Evolutionary conservation across 2,888 invertebrate species (phyloP).

Genomic region (Fabriciana adippe): DNA sequence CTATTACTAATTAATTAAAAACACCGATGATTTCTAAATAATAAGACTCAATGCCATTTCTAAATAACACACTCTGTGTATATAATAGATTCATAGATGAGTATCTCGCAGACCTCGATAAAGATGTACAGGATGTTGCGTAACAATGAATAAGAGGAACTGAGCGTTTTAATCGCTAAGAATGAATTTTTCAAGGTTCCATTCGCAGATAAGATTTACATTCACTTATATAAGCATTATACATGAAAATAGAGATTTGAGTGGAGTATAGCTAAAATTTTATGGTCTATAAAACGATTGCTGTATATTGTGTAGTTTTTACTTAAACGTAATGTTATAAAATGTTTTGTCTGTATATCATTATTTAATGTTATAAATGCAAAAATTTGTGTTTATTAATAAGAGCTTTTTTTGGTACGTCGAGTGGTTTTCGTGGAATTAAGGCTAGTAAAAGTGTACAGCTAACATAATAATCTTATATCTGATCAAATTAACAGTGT

Average conservation of each 20-base stretch:
- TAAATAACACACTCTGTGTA: slow-evolving; percentile 5
- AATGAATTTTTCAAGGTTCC: slow-evolving; percentile 41
- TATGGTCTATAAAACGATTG: neutral
- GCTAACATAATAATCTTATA: no score
- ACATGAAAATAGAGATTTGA: slow-evolving; percentile 1
- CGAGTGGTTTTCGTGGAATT: no score
- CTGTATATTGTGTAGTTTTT: no score
- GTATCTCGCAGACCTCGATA: slow-evolving; percentile 45
- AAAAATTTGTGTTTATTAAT: neutral
- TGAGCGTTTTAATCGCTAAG: slow-evolving; percentile 44
- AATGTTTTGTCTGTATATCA: no score
- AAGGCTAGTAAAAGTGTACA: no score
- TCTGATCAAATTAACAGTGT: no score
- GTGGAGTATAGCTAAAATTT: neutral
- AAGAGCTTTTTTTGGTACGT: neutral
- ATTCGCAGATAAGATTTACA: slow-evolving; percentile 31
- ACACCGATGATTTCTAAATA: neutral
- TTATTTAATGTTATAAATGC: no score
- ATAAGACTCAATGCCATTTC: neutral
- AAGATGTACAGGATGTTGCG: slow-evolving; percentile 61
- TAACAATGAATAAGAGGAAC: slow-evolving; percentile 48
- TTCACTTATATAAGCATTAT: slow-evolving; percentile 31
- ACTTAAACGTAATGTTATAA: no score
- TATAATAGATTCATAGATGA: slow-evolving; percentile 48
- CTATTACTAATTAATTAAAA: no score